These are phyloP conservation scores for Pocillopora damicornis DNA, from an alignment of 64 coral and sea anemone genomes.

Conservation along the genomic window DNA sequence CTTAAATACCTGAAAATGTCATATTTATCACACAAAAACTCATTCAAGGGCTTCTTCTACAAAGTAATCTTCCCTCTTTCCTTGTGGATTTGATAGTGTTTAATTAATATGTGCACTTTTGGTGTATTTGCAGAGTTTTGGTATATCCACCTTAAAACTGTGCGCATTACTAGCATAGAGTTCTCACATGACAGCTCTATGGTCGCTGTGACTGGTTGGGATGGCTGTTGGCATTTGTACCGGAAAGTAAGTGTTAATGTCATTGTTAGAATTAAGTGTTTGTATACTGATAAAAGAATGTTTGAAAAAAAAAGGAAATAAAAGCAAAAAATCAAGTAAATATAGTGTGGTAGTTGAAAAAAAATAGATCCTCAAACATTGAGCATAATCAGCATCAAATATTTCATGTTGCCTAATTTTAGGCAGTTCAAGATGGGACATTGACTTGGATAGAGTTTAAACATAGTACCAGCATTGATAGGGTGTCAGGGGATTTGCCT, in stretches of 20 bases:
- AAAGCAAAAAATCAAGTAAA: too few species aligned
- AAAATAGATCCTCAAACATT: too few species aligned
- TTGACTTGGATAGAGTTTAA: background rate
- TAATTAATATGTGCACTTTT: background rate
- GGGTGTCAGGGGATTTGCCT: slow-evolving; percentile 40
- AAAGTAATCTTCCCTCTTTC: too few species aligned
- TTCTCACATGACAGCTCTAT: slow-evolving; percentile 53
- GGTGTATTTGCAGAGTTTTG: slow-evolving; percentile 42
- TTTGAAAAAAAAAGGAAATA: too few species aligned
- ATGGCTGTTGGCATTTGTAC: slow-evolving; percentile 44
- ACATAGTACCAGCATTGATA: slow-evolving; percentile 12
- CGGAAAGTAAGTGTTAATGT: slow-evolving; percentile 18
- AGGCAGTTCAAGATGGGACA: background rate
- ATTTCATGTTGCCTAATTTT: background rate
- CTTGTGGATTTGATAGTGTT: too few species aligned
- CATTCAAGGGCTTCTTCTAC: too few species aligned
- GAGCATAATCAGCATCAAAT: too few species aligned
- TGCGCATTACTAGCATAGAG: slow-evolving; percentile 48
- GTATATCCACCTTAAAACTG: slow-evolving; percentile 52
- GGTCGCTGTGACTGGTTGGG: slow-evolving; percentile 59
- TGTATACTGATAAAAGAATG: too few species aligned
- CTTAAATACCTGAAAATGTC: too few species aligned
- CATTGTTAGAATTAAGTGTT: too few species aligned
- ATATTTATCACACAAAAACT: too few species aligned
- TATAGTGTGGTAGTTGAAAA: too few species aligned